Evolutionary conservation across 2,113 vertebrate species (phyloP), one percentile per base, ranked within the genome.

Genomic region (Corvus cornix): DNA sequence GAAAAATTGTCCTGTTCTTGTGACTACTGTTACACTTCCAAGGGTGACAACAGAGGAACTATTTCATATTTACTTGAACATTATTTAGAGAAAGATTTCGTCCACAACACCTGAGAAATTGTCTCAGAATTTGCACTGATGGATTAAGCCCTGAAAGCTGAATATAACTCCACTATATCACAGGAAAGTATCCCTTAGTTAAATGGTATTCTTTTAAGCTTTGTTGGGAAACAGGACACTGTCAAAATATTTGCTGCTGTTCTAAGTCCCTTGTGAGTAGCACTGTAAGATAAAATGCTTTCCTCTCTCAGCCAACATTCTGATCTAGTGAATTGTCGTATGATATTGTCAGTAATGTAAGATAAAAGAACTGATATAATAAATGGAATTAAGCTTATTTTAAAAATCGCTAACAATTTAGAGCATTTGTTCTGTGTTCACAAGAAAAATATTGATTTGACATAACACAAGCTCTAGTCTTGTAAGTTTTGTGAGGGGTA

Each of bases 11-110:
- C 24, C 23, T 1, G 0, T 41, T 43, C 10, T 75, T 64, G 2
- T 72, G 64, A 26, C 21, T 67, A 28, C 22, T n/a, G 7, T 63
- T 84, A 37, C 7, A 26, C 72, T 84, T 81, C 13, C 49, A 63
- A 7, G 1, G 4, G 20, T 43, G 31, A 48, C 0, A 1, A 39
- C 7, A 64, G 16, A 35, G 9, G 37, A 81, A 76, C 6, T 75
- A 68, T 75, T 92, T 95, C 52, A 66, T 70, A 53, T 87, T 95
- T 92, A 74, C 27, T 64, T 74, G 30, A 60, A 74, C 0, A 2
- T 49, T 84, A 37, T 39, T 91, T 87, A 84, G 21, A 78, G 31
- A 48, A 91, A 83, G 26, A 68, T 78, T 63, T 60, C 13, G 8
- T 67, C n/a, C 28, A 63, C 13, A 91, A 20, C 16, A 58, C 49